phyloP scores from a whole-genome alignment of 2,113 vertebrate species.

The Phyllopteryx taeniolatus region DNA sequence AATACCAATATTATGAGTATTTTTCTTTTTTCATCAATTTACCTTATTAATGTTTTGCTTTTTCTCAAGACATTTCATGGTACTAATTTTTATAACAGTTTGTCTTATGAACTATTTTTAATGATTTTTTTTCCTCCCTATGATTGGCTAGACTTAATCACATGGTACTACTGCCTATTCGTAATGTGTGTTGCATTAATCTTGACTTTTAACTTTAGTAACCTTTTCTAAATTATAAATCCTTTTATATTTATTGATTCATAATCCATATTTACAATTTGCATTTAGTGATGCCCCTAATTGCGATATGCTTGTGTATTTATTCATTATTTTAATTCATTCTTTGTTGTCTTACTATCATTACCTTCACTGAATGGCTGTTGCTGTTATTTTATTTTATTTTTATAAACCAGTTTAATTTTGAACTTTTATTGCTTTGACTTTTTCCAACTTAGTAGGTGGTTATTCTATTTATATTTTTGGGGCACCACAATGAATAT shows the following conservation, averaged over 20 bases:
- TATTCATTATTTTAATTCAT: neutral
- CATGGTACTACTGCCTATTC: neutral
- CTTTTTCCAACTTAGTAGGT: neutral
- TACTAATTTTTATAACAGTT: neutral
- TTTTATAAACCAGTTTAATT: neutral
- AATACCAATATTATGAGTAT: too few species aligned
- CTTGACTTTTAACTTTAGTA: neutral
- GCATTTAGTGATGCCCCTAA: too few species aligned
- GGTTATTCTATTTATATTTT: neutral
- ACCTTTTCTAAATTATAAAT: neutral
- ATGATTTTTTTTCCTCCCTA: neutral
- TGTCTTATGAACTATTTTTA: neutral
- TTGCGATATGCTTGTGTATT: neutral
- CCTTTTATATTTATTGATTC: neutral
- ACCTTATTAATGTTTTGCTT: too few species aligned
- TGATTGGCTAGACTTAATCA: neutral
- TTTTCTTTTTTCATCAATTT: too few species aligned
- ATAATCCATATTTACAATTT: too few species aligned
- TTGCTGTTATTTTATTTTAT: neutral
- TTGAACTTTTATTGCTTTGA: neutral
- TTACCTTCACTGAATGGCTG: neutral
- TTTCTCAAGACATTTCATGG: too few species aligned
- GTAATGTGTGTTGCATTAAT: neutral
- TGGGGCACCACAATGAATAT: neutral
- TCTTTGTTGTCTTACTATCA: neutral